phyloP scores from a whole-genome alignment of 2,797 vertebrate genomes.

The Hozukius guyotensis region DNA sequence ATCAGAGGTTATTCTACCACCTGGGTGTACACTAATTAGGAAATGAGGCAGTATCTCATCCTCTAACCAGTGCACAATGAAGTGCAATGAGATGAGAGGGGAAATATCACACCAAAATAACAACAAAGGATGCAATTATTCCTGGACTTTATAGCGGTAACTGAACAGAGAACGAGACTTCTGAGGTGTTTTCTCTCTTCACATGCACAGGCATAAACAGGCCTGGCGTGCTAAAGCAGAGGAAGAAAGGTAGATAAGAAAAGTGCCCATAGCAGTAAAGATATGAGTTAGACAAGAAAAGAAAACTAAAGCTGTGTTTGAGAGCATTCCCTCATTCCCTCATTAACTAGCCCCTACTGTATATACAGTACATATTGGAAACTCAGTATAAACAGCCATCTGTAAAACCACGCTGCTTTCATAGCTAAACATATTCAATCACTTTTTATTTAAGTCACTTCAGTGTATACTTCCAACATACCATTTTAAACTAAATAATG shows the following conservation, averaged over 20 bases:
- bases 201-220: not conserved
- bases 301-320: not conserved
- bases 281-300: not conserved
- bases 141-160: not conserved
- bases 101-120: constrained; percentile 9
- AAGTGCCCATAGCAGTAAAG: not conserved
- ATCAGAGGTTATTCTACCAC: constrained; percentile 10
- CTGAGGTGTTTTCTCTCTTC: not conserved
- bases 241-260: not conserved
- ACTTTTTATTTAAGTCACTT: not conserved
- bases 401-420: not conserved
- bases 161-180: not conserved
- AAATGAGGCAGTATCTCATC: constrained; percentile 1
- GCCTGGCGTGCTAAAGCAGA: not conserved
- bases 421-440: not conserved
- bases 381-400: not conserved
- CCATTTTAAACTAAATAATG: not conserved
- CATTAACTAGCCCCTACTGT: not conserved
- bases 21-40: constrained; percentile 33
- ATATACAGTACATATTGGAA: not conserved
- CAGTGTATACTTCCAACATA: not conserved
- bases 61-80: not conserved
- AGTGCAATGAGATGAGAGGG: not conserved
- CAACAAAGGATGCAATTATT: constrained; percentile 14
- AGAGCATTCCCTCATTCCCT: not conserved